These are phyloP conservation scores for Tiaroga cobitis DNA, from an alignment of 2,797 vertebrate genomes.

Conservation along the genomic window DNA sequence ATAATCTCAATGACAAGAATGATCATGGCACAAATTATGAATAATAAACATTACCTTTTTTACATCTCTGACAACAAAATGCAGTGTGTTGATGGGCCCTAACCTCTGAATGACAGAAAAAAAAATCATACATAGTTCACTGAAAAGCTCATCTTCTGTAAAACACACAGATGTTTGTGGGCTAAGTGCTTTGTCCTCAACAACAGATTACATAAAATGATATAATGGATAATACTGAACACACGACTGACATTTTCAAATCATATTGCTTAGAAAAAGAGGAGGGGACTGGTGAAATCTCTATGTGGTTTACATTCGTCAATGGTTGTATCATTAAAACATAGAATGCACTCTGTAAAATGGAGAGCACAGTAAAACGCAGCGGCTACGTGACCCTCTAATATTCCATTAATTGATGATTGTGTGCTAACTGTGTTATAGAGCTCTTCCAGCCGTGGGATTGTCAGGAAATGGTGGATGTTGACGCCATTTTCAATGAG, in stretches of 20 bases:
- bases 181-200: constrained; percentile 18
- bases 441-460: constrained; percentile 93
- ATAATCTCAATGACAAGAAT: not conserved
- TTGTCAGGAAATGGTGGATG: constrained; percentile 96
- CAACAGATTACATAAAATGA: constrained; percentile 24
- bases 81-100: constrained; percentile 90
- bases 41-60: constrained; percentile 80
- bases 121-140: not conserved
- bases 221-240: constrained; percentile 22
- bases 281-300: not conserved
- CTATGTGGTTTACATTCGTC: not conserved
- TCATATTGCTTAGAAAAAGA: constrained; percentile 5
- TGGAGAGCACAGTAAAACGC: not conserved
- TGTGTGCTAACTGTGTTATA: constrained; percentile 89
- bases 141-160: constrained; percentile 1
- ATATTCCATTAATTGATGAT: constrained; percentile 10
- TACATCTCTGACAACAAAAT: constrained; percentile 92
- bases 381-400: not conserved
- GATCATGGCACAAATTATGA: not conserved
- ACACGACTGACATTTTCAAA: not conserved
- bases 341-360: not conserved
- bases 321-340: not conserved
- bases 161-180: constrained; percentile 31
- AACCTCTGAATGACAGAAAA: constrained; percentile 75
- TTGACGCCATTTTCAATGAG: constrained; percentile 97